Conservation (phyloP, 2,797 vertebrate species). For the Pteropus rufus region DNA sequence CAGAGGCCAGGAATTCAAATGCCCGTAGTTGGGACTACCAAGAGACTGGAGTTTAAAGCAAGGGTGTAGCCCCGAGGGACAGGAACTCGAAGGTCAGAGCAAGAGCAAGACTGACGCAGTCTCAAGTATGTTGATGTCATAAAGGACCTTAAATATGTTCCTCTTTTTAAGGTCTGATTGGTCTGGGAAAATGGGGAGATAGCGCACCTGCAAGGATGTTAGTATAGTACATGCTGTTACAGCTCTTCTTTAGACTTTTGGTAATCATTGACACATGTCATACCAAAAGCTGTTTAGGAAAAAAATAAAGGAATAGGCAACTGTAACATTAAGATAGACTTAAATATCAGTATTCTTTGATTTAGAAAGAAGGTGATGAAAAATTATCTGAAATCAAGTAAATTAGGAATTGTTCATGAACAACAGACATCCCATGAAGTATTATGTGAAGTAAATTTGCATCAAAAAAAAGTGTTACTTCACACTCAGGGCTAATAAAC, state of each 20-base stretch:
- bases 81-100: not conserved
- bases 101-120: not conserved
- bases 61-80: not conserved
- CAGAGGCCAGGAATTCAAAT: constrained; percentile 8
- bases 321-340: not conserved
- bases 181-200: not conserved
- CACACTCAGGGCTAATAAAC: not conserved
- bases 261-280: not conserved
- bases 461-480: not conserved
- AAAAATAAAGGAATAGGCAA: not conserved
- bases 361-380: not conserved
- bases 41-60: not conserved
- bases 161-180: not conserved
- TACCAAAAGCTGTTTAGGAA: not conserved
- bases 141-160: not conserved
- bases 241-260: not conserved
- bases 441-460: not conserved
- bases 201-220: not conserved
- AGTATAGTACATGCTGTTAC: not conserved
- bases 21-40: not conserved
- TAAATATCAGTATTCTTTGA: not conserved
- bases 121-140: not conserved
- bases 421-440: not conserved
- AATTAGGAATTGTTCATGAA: not conserved
- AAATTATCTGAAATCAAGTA: not conserved